These are phyloP conservation scores for Oryzias dopingdopingensis DNA, from an alignment of 2,797 vertebrate genomes.

Conservation along the genomic window DNA sequence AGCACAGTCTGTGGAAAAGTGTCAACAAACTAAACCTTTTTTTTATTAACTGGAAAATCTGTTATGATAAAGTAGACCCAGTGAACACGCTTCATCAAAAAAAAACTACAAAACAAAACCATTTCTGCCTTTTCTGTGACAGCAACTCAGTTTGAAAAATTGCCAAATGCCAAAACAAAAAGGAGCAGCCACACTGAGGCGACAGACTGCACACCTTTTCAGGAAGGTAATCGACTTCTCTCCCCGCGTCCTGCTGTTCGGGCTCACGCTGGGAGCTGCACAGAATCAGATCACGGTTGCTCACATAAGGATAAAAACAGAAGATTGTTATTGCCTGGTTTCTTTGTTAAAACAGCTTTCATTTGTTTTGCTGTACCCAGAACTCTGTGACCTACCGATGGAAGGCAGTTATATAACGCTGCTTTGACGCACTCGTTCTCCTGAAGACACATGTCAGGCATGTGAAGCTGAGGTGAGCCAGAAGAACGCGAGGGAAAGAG, in stretches of 20 bases:
- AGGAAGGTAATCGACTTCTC: background rate
- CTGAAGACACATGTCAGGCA: background rate
- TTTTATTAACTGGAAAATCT: background rate
- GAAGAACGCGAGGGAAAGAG: too few relatives aligned
- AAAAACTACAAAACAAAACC: background rate
- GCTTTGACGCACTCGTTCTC: background rate
- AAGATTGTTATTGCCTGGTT: background rate
- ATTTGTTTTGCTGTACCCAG: background rate
- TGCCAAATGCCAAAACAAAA: background rate
- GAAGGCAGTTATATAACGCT: background rate
- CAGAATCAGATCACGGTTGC: background rate
- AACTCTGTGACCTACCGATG: background rate
- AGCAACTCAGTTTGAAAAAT: background rate
- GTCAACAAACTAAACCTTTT: background rate
- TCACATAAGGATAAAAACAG: background rate
- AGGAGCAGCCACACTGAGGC: background rate
- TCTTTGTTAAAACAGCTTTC: constrained; percentile 4
- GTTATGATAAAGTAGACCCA: background rate
- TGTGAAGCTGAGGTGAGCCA: too few relatives aligned
- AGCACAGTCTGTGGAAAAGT: background rate
- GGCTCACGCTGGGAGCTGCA: background rate
- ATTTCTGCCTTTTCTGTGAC: background rate
- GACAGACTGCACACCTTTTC: background rate
- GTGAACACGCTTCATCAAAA: background rate
- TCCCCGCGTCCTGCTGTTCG: background rate